Percentiles rank a stretch among this genome's conserved stretches.
phyloP scores from a whole-genome alignment of 92 coral and sea anemone species.

The Desmophyllum pertusum region DNA sequence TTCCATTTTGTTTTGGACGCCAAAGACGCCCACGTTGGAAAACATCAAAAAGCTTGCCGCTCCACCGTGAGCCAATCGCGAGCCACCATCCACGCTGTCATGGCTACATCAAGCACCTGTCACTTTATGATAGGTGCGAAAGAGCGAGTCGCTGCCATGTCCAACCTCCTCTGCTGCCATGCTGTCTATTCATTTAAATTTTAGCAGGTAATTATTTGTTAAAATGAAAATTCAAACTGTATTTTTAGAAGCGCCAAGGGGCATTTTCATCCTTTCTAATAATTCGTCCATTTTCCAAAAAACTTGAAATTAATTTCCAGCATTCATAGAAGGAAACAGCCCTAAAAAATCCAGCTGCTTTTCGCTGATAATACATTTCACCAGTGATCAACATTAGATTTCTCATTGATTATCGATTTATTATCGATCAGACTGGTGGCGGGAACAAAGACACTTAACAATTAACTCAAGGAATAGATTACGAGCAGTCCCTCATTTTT shows the following conservation, averaged over 20 bases:
- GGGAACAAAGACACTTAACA: not conserved
- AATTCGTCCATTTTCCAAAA: not conserved
- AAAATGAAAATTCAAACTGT: not conserved
- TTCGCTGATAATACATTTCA: not conserved
- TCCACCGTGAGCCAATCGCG: not conserved
- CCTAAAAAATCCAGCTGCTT: no score
- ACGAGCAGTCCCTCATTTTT: no score
- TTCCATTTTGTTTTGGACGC: not conserved
- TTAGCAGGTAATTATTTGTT: not conserved
- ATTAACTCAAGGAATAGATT: no score
- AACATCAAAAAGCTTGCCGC: not conserved
- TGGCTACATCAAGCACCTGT: not conserved
- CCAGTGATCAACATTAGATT: not conserved
- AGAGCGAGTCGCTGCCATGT: no score
- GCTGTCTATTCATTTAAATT: not conserved
- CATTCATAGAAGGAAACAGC: no score
- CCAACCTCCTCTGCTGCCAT: no score
- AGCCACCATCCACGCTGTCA: not conserved
- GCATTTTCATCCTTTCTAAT: not conserved
- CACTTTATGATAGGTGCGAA: not conserved
- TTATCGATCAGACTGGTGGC: not conserved
- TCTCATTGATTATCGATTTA: not conserved
- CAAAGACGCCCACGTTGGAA: not conserved
- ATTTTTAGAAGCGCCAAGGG: not conserved
- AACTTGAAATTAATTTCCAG: no score